Conservation (phyloP, 2,113 vertebrate genomes). For the Atractosteus spatula region DNA sequence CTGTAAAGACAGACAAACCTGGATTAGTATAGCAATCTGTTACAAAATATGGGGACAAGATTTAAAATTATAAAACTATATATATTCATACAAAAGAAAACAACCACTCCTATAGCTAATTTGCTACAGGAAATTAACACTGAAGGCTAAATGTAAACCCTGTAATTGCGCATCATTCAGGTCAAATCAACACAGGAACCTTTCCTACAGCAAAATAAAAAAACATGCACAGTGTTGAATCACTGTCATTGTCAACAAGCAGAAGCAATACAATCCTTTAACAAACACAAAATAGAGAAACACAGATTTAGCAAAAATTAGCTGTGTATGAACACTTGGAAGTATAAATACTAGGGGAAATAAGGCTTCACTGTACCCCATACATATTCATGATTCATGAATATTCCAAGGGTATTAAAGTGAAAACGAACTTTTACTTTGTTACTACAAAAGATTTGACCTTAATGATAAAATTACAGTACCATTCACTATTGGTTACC, state of each 20-base stretch:
- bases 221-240: background rate
- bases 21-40: constrained; percentile 66
- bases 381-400: too few species aligned
- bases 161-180: constrained; percentile 26
- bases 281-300: too few species aligned
- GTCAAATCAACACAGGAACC: constrained; percentile 29
- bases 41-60: constrained; percentile 51
- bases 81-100: constrained; percentile 60
- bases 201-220: constrained; percentile 3
- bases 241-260: too few species aligned
- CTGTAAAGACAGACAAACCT: constrained; percentile 50
- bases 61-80: constrained; percentile 17
- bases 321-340: too few species aligned
- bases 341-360: too few species aligned
- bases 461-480: constrained; percentile 64
- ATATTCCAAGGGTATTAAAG: too few species aligned
- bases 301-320: too few species aligned
- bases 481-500: constrained; percentile 76
- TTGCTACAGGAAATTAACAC: constrained; percentile 58
- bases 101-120: constrained; percentile 60
- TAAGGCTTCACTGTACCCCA: too few species aligned
- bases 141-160: constrained; percentile 37
- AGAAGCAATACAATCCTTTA: too few species aligned
- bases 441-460: constrained; percentile 47
- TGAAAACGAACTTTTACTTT: background rate